These are phyloP conservation scores for Aporophyla lueneburgensis DNA, from an alignment of 2,888 invertebrate species.

Conservation along the genomic window DNA sequence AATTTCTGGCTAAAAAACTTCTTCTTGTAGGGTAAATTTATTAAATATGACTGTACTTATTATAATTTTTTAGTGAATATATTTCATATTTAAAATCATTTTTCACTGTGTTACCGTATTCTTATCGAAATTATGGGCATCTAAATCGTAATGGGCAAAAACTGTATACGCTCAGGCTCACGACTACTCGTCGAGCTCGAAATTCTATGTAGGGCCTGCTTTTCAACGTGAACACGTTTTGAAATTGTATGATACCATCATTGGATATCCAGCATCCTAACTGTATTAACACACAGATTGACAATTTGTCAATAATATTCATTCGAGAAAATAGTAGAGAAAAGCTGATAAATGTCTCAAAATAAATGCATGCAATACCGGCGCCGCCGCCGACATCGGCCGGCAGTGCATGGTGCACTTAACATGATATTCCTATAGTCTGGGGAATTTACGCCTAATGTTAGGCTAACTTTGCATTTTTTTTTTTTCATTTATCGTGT, in stretches of 20 bases:
- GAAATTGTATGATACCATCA: no score
- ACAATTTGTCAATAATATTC: neutral
- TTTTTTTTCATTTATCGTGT: neutral
- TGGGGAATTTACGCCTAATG: neutral
- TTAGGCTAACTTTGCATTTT: neutral
- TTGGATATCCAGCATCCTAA: no score
- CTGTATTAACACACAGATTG: no score
- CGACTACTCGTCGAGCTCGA: neutral
- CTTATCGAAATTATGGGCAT: neutral
- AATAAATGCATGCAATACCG: neutral
- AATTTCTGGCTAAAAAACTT: conserved; percentile 87
- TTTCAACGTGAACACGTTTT: no score
- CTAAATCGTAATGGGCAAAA: neutral
- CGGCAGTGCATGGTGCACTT: neutral
- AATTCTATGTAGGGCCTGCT: no score
- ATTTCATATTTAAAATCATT: conserved; percentile 13
- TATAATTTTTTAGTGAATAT: conserved; percentile 38
- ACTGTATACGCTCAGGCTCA: neutral
- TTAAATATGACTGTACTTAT: neutral
- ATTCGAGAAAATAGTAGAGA: neutral
- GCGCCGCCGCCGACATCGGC: no score
- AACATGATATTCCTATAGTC: neutral
- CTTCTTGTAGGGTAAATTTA: conserved; percentile 89
- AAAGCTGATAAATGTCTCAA: neutral
- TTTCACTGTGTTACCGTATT: neutral